These are phyloP conservation scores for Megaceryle alcyon DNA, from an alignment of 2,797 vertebrate genomes.

Conservation along the genomic window DNA sequence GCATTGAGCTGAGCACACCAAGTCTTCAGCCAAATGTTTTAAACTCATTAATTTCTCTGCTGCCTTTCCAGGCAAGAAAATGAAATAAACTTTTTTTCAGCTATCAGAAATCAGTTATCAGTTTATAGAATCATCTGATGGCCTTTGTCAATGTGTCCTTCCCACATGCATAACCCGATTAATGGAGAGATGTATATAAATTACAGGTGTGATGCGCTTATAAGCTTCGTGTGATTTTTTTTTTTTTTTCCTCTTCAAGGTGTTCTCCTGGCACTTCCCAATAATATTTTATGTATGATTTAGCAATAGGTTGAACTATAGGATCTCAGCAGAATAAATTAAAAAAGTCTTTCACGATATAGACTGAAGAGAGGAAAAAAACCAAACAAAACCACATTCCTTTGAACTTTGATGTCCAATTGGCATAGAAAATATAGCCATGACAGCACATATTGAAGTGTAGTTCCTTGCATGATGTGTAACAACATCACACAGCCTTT, in stretches of 20 bases:
- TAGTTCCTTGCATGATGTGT: neutral
- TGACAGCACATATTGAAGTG: neutral
- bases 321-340: neutral
- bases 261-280: neutral
- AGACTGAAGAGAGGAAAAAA: neutral
- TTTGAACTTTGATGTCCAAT: neutral
- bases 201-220: neutral
- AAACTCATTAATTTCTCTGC: neutral
- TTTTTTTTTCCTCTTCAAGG: neutral
- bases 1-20: neutral
- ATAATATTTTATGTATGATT: neutral
- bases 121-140: neutral
- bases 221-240: neutral
- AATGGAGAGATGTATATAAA: rapidly evolving
- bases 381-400: neutral
- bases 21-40: neutral
- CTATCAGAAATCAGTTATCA: neutral
- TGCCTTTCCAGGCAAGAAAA: neutral
- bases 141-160: neutral
- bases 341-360: neutral
- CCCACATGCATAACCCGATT: neutral
- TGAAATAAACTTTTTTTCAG: neutral
- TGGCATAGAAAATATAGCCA: neutral
- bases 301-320: neutral
- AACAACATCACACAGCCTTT: neutral